Conservation (phyloP, 2,888 invertebrate species). For the Cenopis cana region DNA sequence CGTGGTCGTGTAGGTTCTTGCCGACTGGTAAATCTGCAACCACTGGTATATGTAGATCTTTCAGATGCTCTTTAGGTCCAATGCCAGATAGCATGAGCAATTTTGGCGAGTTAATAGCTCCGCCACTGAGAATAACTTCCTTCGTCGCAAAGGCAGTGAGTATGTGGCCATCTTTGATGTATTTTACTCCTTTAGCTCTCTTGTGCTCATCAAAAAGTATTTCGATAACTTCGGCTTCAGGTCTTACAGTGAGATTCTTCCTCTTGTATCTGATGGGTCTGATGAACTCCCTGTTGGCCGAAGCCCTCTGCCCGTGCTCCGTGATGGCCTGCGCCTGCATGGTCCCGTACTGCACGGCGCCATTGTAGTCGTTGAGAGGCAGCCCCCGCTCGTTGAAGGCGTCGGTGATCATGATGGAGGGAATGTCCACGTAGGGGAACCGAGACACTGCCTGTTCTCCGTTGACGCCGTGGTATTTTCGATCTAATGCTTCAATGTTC, state of each 20-base stretch:
- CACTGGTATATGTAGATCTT: slow-evolving; percentile 58
- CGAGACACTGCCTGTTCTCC: slow-evolving; percentile 86
- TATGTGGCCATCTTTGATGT: slow-evolving; percentile 52
- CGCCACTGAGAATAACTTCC: slow-evolving; percentile 69
- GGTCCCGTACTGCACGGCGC: slow-evolving; percentile 80
- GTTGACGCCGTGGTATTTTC: slow-evolving; percentile 83
- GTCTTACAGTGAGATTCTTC: slow-evolving; percentile 79
- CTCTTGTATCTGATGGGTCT: slow-evolving; percentile 84
- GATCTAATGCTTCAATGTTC: slow-evolving; percentile 76
- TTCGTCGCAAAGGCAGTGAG: slow-evolving; percentile 63
- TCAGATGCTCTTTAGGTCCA: slow-evolving; percentile 65
- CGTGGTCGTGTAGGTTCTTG: slow-evolving; percentile 72
- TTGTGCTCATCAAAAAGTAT: slow-evolving; percentile 81
- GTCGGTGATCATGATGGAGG: slow-evolving; percentile 80
- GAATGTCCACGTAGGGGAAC: slow-evolving; percentile 85
- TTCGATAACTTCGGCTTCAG: slow-evolving; percentile 81
- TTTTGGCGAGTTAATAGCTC: slow-evolving; percentile 68
- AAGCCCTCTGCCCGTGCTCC: slow-evolving; percentile 83
- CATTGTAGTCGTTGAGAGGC: slow-evolving; percentile 84
- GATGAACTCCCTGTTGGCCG: slow-evolving; percentile 88
- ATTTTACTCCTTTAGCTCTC: slow-evolving; percentile 65
- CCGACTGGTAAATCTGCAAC: slow-evolving; percentile 69
- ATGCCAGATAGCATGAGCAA: slow-evolving; percentile 72
- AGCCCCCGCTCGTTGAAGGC: slow-evolving; percentile 86
- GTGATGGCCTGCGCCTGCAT: slow-evolving; percentile 85